Evolutionary conservation across 2,797 vertebrate genomes (phyloP), one percentile per base, ranked within the genome.

Genomic region (Lacerta viridis): DNA sequence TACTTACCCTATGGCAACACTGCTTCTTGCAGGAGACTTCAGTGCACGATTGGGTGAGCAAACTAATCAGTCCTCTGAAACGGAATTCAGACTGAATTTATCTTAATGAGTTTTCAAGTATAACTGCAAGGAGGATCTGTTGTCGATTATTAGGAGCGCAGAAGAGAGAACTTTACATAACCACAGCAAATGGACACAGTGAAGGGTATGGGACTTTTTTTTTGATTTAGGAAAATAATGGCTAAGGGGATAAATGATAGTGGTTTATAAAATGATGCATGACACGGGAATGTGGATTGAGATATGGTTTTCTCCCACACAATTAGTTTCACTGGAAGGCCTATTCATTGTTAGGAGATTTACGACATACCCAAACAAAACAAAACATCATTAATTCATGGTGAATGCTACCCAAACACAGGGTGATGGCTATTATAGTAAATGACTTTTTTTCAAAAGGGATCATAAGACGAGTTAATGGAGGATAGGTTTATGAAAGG

Each of bases 21-120:
- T 33, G 72, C 43, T 69, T 29, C 50, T 71, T 88, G 64, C 50
- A 84, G 82, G 46, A 84, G 27, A 41, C 55, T 43, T 84, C 82
- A 84, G 75, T 79, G 23, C 23, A 9, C 72, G 46, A 33, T 79
- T 79, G 79, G 87, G 50, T 18, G 36, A 84, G 41, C 64, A 71
- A 83, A 84, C 46, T 18, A 78, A 88, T 69, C 76, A 55, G n/a
- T 71, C 50, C 50, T 41, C 17, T 84, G 20, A 50, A 69, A 33
- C 50, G 43, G 64, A 88, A 84, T 84, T 87, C 15, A 87, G 36
- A n/a, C 8, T 72, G 29, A 4, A 39, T 72, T 84, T 81, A 41
- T 18, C 74, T 83, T 61, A 55, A 33, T 69, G 29, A 5, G 36
- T 88, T 68, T 55, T 76, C 61, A 77, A 39, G 27, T 61, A n/a